A percentile compares a stretch with the other conserved stretches of the same genome.
These are phyloP conservation scores for Liodrosophila aerea DNA, from an alignment of 2,888 invertebrate genomes.

Conservation along the genomic window DNA sequence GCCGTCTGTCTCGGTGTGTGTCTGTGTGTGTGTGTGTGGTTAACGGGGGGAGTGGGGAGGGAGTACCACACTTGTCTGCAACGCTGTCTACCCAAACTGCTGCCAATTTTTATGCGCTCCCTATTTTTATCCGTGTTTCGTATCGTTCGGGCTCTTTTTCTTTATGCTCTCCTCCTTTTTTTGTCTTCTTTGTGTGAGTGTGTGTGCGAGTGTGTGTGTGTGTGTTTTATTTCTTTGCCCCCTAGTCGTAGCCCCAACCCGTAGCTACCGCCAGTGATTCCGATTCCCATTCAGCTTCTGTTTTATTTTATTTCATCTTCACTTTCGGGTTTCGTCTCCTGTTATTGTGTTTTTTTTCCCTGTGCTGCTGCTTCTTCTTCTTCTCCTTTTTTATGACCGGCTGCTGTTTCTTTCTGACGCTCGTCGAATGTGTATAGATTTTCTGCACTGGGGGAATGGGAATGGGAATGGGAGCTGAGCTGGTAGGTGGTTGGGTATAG, in stretches of 20 bases:
- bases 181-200: slow-evolving; percentile 1
- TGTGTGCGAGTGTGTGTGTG: background rate
- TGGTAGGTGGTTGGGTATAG: slow-evolving; percentile 1
- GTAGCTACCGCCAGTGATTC: background rate
- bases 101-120: slow-evolving; percentile 77
- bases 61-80: slow-evolving; percentile 65
- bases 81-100: slow-evolving; percentile 73
- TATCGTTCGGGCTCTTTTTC: slow-evolving; percentile 42
- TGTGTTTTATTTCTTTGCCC: slow-evolving; percentile 30
- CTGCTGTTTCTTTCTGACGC: slow-evolving; percentile 63
- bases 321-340: slow-evolving; percentile 72
- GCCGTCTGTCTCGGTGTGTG: too few relatives aligned
- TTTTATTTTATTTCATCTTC: slow-evolving; percentile 76
- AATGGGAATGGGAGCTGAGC: background rate
- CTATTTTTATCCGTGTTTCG: slow-evolving; percentile 63
- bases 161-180: slow-evolving; percentile 2
- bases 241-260: slow-evolving; percentile 27
- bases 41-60: background rate
- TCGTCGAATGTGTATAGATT: slow-evolving; percentile 72
- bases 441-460: slow-evolving; percentile 11
- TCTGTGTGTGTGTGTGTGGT: background rate
- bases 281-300: slow-evolving; percentile 59
- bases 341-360: slow-evolving; percentile 20
- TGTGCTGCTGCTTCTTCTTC: slow-evolving; percentile 19
- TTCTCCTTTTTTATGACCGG: slow-evolving; percentile 55